Evolutionary conservation across 2,797 vertebrate species (phyloP), one percentile per base, ranked within the genome.

Genomic region (Tauraco hartlaubi): DNA sequence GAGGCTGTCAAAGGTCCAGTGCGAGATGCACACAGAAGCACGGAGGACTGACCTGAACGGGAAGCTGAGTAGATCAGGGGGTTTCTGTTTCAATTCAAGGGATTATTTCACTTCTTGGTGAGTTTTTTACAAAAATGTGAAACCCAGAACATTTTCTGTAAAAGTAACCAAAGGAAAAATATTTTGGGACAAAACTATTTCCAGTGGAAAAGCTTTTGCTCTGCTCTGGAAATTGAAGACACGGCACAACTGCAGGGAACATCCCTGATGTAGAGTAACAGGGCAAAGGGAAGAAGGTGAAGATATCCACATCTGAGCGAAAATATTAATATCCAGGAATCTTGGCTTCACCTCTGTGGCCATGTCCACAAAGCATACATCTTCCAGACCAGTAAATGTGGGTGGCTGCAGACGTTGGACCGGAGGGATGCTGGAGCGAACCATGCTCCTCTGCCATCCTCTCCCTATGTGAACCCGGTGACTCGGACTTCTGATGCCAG

Each of bases 381-480:
- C 31, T 58, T 54, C 39, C 62, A 74, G 52, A 21, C 15, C 56
- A 44, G 37, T 62, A 44, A 33, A 26, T 2, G 11, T 21, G 59
- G 48, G 48, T 33, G 84, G 56, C 51, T 79, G 62, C 62, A 64
- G 73, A 25, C 22, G 46, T 16, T 1, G 4, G 66, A n/a, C 22
- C 3, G 2, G 46, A 63, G 15, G 21, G 58, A n/a, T 39, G 56
- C n/a, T 72, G 71, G 15, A 46, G 35, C 2, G 4, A 39, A 41
- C 16, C 4, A 23, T 0, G 0, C 31, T 51, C 26, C 43, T 61
- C 59, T 68, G 55, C n/a, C 1, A 0, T 39, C 37, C 52, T 63
- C 52, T 41, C 23, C 52, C 16, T 49, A 4, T 0, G 2, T 1
- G 1, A 37, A 10, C 12, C 12, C 7, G 0, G 28, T 46, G 64